These are phyloP conservation scores for Siphlonurus alternatus DNA, from an alignment of 2,888 invertebrate genomes.

Conservation along the genomic window DNA sequence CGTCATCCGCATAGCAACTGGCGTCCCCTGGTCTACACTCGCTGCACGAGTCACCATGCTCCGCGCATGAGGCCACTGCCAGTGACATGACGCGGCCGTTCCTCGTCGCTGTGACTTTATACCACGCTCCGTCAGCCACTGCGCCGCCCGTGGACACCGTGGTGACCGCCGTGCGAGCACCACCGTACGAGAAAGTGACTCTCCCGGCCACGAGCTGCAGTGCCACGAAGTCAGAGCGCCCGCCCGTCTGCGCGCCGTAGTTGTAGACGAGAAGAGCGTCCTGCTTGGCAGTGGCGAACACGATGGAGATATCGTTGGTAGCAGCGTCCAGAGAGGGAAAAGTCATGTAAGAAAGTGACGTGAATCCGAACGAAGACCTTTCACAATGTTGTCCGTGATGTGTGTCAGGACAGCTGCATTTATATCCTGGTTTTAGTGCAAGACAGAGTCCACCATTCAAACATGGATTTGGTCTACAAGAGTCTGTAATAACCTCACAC, in stretches of 20 bases:
- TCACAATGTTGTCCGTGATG: constrained; percentile 85
- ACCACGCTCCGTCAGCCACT: constrained; percentile 77
- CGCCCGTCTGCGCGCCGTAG: constrained; percentile 73
- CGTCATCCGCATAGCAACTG: constrained; percentile 68
- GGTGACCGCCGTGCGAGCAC: constrained; percentile 73
- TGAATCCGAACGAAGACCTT: constrained; percentile 76
- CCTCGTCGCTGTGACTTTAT: constrained; percentile 77
- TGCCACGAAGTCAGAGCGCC: constrained; percentile 82
- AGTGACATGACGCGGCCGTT: constrained; percentile 77
- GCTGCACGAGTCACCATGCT: constrained; percentile 71
- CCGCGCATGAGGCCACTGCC: constrained; percentile 62
- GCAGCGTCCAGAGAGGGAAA: constrained; percentile 72
- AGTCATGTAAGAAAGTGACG: constrained; percentile 75
- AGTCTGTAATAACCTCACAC: constrained; percentile 71
- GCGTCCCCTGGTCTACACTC: constrained; percentile 73
- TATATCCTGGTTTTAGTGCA: constrained; percentile 70
- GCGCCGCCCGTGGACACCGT: constrained; percentile 52
- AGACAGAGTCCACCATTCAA: constrained; percentile 76
- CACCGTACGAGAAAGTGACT: constrained; percentile 79
- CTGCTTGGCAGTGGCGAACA: constrained; percentile 77
- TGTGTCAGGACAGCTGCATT: constrained; percentile 63
- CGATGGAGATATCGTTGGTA: constrained; percentile 79
- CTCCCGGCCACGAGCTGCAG: constrained; percentile 72
- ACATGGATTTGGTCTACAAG: constrained; percentile 88
- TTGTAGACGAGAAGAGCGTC: constrained; percentile 82